These are phyloP conservation scores for Drosophila pectinifera DNA, from an alignment of 1,140 invertebrate species.

Conservation along the genomic window DNA sequence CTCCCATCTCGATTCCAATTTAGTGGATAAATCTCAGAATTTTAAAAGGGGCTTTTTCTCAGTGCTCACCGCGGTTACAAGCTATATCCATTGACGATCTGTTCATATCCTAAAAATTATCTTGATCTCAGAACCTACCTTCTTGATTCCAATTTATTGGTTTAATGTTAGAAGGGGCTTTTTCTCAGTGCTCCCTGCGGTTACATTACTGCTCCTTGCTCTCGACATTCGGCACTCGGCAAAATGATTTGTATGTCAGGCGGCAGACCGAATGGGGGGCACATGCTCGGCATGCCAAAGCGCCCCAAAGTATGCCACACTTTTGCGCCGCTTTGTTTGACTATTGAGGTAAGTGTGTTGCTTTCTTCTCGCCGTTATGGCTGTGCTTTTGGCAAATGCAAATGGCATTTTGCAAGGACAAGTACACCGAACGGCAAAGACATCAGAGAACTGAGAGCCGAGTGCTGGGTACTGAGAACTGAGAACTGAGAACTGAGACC, in stretches of 20 bases:
- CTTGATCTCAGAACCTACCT: no score
- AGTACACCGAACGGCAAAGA: constrained; percentile 47
- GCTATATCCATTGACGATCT: no score
- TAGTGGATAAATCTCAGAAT: no score
- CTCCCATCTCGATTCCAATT: no score
- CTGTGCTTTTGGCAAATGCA: constrained; percentile 76
- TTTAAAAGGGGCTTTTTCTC: constrained; percentile 6
- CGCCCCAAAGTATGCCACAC: constrained; percentile 74
- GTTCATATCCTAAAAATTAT: no score
- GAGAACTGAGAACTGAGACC: constrained; percentile 8
- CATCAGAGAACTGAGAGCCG: constrained; percentile 1
- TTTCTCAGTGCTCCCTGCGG: constrained; percentile 23
- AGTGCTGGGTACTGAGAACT: constrained; percentile 3
- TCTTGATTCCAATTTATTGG: not conserved
- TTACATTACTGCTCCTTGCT: constrained; percentile 53
- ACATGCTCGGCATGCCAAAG: constrained; percentile 68
- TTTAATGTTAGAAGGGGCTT: not conserved
- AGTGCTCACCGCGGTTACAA: constrained; percentile 43
- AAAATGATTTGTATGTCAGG: constrained; percentile 80
- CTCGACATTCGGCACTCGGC: constrained; percentile 51
- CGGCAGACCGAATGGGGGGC: constrained; percentile 51
- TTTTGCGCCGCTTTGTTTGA: constrained; percentile 71
- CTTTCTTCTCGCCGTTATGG: constrained; percentile 57
- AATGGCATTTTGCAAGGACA: constrained; percentile 76
- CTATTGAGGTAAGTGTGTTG: constrained; percentile 78